Percentiles rank a stretch among this genome's conserved stretches.
These are phyloP conservation scores for Lindbergichthys nudifrons DNA, from an alignment of 2,797 vertebrate genomes.

Conservation along the genomic window DNA sequence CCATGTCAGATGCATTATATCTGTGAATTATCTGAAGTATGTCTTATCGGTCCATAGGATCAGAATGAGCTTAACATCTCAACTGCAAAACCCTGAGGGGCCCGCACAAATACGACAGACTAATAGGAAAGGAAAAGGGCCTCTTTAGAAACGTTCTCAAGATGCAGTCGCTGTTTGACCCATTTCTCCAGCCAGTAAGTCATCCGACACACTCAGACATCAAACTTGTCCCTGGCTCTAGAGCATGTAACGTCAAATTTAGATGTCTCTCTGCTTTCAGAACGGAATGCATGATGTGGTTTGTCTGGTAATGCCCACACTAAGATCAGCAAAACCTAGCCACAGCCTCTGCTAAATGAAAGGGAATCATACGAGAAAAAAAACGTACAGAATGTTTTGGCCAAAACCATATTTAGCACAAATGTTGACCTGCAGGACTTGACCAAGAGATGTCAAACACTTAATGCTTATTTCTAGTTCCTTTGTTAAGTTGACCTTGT, in stretches of 20 bases:
- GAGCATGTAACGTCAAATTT: conserved; percentile 64
- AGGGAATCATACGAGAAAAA: conserved; percentile 54
- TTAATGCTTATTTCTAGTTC: conserved; percentile 38
- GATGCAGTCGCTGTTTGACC: conserved; percentile 32
- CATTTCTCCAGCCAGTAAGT: conserved; percentile 44
- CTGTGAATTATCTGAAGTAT: no score
- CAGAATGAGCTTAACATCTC: no score
- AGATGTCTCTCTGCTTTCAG: conserved; percentile 39
- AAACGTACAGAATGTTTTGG: conserved; percentile 40
- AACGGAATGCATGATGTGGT: conserved; percentile 67
- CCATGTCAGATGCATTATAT: no score
- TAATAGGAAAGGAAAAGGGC: not conserved
- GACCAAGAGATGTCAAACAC: conserved; percentile 26
- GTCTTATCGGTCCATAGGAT: no score
- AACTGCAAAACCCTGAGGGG: no score
- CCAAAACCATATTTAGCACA: conserved; percentile 56
- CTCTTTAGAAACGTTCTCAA: conserved; percentile 18
- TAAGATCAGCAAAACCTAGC: conserved; percentile 63
- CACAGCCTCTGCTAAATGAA: conserved; percentile 61
- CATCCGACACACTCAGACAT: conserved; percentile 22
- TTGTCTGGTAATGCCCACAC: conserved; percentile 51
- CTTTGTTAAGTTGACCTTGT: conserved; percentile 7
- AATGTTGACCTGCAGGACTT: conserved; percentile 58
- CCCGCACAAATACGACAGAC: no score
- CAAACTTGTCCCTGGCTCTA: conserved; percentile 39